A percentile compares a stretch with the other conserved stretches of the same genome.
Conservation (phyloP, 2,797 vertebrate species). For the Eulemur rubriventer region DNA sequence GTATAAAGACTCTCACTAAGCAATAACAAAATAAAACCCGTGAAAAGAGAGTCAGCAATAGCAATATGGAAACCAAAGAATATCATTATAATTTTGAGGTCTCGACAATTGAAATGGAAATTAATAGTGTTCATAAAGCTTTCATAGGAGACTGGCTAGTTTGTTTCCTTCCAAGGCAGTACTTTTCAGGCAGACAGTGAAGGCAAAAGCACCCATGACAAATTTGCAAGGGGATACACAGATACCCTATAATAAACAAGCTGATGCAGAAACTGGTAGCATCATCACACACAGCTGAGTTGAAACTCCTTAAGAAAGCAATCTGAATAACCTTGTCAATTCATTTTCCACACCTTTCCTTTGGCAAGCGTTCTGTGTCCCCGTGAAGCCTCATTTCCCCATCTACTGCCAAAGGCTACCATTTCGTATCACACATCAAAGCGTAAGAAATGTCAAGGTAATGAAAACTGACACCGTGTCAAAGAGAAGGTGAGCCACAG, state of each 20-base stretch:
- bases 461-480: conserved; percentile 66
- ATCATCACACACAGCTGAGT: not conserved
- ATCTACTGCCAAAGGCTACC: conserved; percentile 69
- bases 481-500: conserved; percentile 32
- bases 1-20: not conserved
- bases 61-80: not conserved
- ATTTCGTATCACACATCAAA: conserved; percentile 70
- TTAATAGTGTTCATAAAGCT: not conserved
- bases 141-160: not conserved
- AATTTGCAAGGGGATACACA: not conserved
- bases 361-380: conserved; percentile 38
- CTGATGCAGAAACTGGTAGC: not conserved
- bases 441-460: conserved; percentile 75
- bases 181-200: not conserved
- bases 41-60: not conserved
- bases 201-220: not conserved
- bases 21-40: conserved; percentile 19
- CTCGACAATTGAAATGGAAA: not conserved
- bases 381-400: conserved; percentile 72
- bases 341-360: conserved; percentile 70
- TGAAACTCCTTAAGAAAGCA: conserved; percentile 59
- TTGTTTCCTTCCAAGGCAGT: not conserved
- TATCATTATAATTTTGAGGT: not conserved
- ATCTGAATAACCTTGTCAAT: conserved; percentile 75
- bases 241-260: not conserved